Conservation (phyloP, 1,140 invertebrate species). For the Ceratina japonica region DNA sequence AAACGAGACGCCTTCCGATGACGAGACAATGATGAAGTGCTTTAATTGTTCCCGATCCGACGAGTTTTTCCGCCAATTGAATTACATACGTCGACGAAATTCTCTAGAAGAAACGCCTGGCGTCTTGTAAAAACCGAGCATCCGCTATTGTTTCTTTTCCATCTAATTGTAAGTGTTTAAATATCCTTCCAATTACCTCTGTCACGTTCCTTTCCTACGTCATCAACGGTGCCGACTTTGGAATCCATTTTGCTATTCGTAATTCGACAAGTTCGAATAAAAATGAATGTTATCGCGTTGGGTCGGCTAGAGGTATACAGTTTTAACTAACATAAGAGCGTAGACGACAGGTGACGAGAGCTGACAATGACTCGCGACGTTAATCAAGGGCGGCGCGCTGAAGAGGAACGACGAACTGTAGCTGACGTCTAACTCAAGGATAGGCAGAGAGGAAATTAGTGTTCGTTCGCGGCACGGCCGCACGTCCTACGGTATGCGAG, state of each 20-base stretch:
- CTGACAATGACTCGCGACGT: constrained; percentile 35
- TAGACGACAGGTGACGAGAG: constrained; percentile 7
- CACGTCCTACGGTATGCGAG: constrained; percentile 69
- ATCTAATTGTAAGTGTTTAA: no score
- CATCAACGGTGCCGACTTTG: no score
- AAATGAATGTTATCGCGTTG: not conserved
- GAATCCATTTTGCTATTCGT: no score
- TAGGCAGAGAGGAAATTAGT: constrained; percentile 72
- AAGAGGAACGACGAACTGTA: constrained; percentile 27
- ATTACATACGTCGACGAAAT: constrained; percentile 42
- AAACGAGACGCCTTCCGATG: constrained; percentile 27
- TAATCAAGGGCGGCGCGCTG: constrained; percentile 36
- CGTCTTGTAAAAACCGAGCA: not conserved
- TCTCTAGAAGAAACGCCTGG: constrained; percentile 20
- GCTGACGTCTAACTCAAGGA: constrained; percentile 75
- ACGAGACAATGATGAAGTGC: constrained; percentile 43
- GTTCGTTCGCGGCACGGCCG: constrained; percentile 68
- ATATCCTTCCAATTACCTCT: not conserved
- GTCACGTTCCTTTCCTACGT: not conserved
- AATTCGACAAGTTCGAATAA: not conserved
- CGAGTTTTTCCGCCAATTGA: constrained; percentile 41
- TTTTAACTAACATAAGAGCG: not conserved
- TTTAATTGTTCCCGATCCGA: constrained; percentile 38
- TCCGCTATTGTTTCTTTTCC: not conserved
- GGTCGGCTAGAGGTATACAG: not conserved